Evolutionary conservation across 2,888 invertebrate genomes (phyloP).

Genomic region (Tanypteryx hageni): DNA sequence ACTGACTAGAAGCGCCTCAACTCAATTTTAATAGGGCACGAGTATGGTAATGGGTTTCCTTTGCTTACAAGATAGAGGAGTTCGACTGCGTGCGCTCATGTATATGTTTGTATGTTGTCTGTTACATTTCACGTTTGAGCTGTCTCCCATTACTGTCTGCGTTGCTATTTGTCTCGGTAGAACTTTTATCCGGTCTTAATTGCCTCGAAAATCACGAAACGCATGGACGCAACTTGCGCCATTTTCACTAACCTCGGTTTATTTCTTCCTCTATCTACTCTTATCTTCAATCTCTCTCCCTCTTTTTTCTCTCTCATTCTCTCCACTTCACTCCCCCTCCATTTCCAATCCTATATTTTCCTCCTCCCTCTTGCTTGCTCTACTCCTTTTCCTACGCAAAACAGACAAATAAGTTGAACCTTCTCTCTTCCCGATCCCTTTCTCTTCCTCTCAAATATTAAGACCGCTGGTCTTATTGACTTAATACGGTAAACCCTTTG

Average conservation of each 20-base stretch:
- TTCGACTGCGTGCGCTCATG: too few species aligned
- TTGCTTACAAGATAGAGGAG: too few species aligned
- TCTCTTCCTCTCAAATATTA: neutral
- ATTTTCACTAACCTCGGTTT: neutral
- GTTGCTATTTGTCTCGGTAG: neutral
- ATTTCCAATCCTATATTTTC: neutral
- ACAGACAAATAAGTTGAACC: neutral
- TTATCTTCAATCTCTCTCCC: neutral
- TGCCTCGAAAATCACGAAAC: slow-evolving; percentile 50
- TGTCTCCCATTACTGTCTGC: neutral
- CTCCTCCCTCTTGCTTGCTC: neutral
- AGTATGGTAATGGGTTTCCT: too few species aligned
- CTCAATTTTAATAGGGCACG: too few species aligned
- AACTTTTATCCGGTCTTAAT: slow-evolving; percentile 36
- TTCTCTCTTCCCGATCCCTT: neutral
- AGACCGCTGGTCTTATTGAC: neutral
- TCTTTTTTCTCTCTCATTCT: neutral
- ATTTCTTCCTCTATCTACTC: neutral
- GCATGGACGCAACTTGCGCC: neutral
- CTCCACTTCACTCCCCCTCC: neutral
- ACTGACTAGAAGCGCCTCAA: too few species aligned
- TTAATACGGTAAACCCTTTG: neutral
- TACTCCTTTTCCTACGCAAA: neutral
- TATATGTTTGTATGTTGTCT: too few species aligned
- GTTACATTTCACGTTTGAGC: neutral